Conservation (phyloP, 2,888 invertebrate genomes). For the Eristalinus sepulchralis region DNA sequence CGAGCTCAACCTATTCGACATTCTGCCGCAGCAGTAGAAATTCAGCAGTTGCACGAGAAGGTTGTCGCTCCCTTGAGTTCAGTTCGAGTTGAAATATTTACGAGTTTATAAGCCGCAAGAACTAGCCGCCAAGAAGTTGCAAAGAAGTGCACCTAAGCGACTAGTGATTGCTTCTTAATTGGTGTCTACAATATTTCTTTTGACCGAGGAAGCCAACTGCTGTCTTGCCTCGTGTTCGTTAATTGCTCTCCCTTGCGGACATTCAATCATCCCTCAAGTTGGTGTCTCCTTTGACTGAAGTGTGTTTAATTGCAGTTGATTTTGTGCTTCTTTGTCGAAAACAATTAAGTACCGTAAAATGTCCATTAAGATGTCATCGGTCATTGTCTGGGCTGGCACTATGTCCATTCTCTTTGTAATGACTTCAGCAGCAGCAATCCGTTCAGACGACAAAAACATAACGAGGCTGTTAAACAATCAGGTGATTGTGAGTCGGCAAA, state of each 20-base stretch:
- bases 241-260: conserved; percentile 21
- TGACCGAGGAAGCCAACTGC: conserved; percentile 7
- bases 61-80: conserved; percentile 30
- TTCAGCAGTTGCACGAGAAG: conserved; percentile 56
- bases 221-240: neutral
- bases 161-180: conserved; percentile 58
- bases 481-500: conserved; percentile 81
- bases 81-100: conserved; percentile 27
- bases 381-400: conserved; percentile 68
- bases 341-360: conserved; percentile 47
- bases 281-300: neutral
- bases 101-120: conserved; percentile 22
- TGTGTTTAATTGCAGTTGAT: neutral
- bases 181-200: conserved; percentile 41
- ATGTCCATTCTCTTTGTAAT: conserved; percentile 65
- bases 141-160: conserved; percentile 19
- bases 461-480: conserved; percentile 79
- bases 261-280: neutral
- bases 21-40: conserved; percentile 37
- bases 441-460: conserved; percentile 78
- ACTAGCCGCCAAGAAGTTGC: neutral
- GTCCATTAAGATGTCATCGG: conserved; percentile 69
- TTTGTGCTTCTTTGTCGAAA: neutral
- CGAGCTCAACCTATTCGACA: conserved; percentile 2
- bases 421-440: conserved; percentile 62